Conservation (phyloP, 1,140 invertebrate genomes). For the Paralvinella palmiformis region DNA sequence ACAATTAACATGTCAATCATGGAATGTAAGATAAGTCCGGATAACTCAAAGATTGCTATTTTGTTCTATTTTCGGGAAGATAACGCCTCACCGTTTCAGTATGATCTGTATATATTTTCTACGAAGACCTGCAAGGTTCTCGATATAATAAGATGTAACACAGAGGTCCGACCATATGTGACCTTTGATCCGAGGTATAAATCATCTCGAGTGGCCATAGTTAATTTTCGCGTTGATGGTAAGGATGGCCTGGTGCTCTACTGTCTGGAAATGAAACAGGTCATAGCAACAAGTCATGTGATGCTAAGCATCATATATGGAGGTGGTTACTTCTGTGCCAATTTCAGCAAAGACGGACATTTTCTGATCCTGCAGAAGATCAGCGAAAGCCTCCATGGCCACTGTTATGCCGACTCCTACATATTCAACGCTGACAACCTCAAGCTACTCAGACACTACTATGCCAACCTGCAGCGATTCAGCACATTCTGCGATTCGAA, state of each 20-base stretch:
- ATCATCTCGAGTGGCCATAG: constrained; percentile 24
- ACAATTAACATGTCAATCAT: constrained; percentile 8
- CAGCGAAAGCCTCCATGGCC: constrained; percentile 24
- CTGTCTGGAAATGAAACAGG: constrained; percentile 5
- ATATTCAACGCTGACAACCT: constrained; percentile 23
- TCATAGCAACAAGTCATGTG: constrained; percentile 21
- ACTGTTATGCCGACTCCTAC: constrained; percentile 25
- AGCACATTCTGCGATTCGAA: constrained; percentile 23
- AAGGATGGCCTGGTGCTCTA: constrained; percentile 22
- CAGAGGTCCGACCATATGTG: constrained; percentile 26
- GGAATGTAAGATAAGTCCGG: constrained; percentile 9
- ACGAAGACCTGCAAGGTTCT: constrained; percentile 17
- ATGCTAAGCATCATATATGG: constrained; percentile 23
- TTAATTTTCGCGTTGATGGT: constrained; percentile 20
- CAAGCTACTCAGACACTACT: constrained; percentile 22
- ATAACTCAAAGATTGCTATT: neutral
- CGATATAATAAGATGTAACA: constrained; percentile 18
- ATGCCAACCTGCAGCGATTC: constrained; percentile 19
- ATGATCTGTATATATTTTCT: constrained; percentile 23
- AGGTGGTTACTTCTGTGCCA: constrained; percentile 21
- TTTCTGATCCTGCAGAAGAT: constrained; percentile 27
- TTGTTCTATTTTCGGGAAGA: constrained; percentile 6
- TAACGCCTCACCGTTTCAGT: constrained; percentile 9
- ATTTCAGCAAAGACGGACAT: constrained; percentile 23
- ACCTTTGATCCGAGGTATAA: constrained; percentile 24